A percentile compares a stretch with the other conserved stretches of the same genome.
Evolutionary conservation across 1,140 invertebrate genomes (phyloP).

Genomic region (Oncopodura yosiiana): DNA sequence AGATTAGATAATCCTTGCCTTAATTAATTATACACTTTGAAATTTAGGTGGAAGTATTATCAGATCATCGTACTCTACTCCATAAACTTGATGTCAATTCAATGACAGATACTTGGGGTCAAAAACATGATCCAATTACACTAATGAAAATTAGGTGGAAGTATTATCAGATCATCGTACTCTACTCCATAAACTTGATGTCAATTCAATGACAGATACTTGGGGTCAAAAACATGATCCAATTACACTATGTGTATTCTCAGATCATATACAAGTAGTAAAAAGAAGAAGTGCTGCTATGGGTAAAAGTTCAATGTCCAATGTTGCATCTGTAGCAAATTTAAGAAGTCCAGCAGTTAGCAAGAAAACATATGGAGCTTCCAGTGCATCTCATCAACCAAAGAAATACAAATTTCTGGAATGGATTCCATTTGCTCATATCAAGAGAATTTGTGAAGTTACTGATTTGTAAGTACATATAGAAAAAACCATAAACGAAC

Average conservation of each 20-base stretch:
- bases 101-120: conserved; percentile 70
- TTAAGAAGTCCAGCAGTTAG: conserved; percentile 26
- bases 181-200: conserved; percentile 77
- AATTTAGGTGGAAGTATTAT: conserved; percentile 67
- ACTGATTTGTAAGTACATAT: conserved; percentile 61
- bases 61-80: conserved; percentile 80
- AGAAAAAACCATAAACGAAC: background rate
- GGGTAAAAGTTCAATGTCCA: conserved; percentile 12
- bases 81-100: conserved; percentile 79
- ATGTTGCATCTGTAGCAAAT: conserved; percentile 26
- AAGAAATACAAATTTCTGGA: conserved; percentile 73
- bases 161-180: conserved; percentile 81
- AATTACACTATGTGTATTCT: conserved; percentile 82
- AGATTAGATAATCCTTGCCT: background rate
- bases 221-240: conserved; percentile 75
- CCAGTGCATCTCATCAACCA: conserved; percentile 21
- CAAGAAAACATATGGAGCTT: too few relatives aligned
- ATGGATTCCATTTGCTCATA: conserved; percentile 71
- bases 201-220: conserved; percentile 75
- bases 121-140: conserved; percentile 61
- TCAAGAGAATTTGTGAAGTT: conserved; percentile 83
- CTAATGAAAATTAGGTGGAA: conserved; percentile 53
- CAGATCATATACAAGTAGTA: conserved; percentile 59
- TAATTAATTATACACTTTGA: background rate
- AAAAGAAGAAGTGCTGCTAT: conserved; percentile 15